Percentiles rank a stretch among this genome's conserved stretches.
These are phyloP conservation scores for Myotis lucifugus DNA, from an alignment of 2,113 vertebrate species.

Conservation along the genomic window DNA sequence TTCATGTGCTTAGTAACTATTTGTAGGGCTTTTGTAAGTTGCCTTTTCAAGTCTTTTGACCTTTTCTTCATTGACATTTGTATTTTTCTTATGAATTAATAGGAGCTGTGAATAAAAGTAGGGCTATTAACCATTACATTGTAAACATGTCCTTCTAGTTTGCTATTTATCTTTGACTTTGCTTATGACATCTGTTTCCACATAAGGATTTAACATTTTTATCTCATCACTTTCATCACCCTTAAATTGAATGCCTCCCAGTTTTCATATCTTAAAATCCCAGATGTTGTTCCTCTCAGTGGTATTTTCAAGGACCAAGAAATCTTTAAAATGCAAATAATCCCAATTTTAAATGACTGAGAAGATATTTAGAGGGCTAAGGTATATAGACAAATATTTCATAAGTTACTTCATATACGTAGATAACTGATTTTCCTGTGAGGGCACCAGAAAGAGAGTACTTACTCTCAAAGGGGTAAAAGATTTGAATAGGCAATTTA, in stretches of 20 bases:
- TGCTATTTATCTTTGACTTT: background rate
- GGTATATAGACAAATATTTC: background rate
- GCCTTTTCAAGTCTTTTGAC: background rate
- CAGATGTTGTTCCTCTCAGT: background rate
- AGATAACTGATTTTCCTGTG: background rate
- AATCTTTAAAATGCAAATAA: background rate
- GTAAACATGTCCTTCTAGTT: background rate
- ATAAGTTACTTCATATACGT: background rate
- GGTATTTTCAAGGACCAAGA: background rate
- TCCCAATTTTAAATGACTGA: constrained; percentile 6
- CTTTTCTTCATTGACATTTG: constrained; percentile 6
- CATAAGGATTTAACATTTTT: background rate
- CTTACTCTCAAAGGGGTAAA: background rate
- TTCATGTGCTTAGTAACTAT: background rate
- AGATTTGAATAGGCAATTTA: background rate
- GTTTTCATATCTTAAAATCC: constrained; percentile 20
- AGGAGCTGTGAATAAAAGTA: background rate
- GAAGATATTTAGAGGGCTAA: background rate
- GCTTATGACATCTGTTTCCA: background rate
- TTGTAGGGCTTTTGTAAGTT: constrained; percentile 1
- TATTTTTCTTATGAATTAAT: background rate
- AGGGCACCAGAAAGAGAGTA: background rate
- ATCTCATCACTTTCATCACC: background rate
- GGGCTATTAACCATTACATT: background rate
- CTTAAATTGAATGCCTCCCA: background rate